Percentiles rank a stretch among this genome's conserved stretches.
Evolutionary conservation across 1,140 invertebrate species (phyloP).

Genomic region (Pararge aegeria): DNA sequence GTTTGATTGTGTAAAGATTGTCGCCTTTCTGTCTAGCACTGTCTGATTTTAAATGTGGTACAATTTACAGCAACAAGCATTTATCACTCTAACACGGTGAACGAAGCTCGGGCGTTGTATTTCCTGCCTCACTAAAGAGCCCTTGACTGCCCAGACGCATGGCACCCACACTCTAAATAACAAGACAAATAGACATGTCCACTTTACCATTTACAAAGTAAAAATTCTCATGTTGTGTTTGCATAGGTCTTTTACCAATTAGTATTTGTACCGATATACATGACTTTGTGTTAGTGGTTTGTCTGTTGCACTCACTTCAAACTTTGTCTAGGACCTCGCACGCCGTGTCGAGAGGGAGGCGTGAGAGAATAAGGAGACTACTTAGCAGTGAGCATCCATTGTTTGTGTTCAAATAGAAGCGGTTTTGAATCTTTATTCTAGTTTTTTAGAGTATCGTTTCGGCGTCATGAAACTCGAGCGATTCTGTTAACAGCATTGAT

Average conservation of each 20-base stretch:
- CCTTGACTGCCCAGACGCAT: constrained; percentile 54
- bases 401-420: constrained; percentile 57
- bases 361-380: constrained; percentile 62
- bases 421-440: constrained; percentile 34
- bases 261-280: constrained; percentile 75
- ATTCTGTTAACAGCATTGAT: constrained; percentile 30
- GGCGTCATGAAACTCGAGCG: constrained; percentile 14
- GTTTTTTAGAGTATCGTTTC: constrained; percentile 27
- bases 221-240: constrained; percentile 75
- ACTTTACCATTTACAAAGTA: constrained; percentile 77
- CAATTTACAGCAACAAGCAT: constrained; percentile 20
- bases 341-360: constrained; percentile 43
- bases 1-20: too few species aligned
- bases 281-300: constrained; percentile 39
- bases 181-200: constrained; percentile 74
- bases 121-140: constrained; percentile 47
- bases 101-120: constrained; percentile 5
- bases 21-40: neutral
- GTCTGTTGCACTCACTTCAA: constrained; percentile 53
- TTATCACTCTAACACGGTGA: constrained; percentile 15
- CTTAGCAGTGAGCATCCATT: constrained; percentile 59
- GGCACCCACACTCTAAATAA: constrained; percentile 75
- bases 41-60: neutral
- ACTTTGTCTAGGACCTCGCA: constrained; percentile 57
- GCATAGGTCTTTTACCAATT: constrained; percentile 77